Conservation (phyloP, 2,113 vertebrate species). For the Chloroceryle aenea region DNA sequence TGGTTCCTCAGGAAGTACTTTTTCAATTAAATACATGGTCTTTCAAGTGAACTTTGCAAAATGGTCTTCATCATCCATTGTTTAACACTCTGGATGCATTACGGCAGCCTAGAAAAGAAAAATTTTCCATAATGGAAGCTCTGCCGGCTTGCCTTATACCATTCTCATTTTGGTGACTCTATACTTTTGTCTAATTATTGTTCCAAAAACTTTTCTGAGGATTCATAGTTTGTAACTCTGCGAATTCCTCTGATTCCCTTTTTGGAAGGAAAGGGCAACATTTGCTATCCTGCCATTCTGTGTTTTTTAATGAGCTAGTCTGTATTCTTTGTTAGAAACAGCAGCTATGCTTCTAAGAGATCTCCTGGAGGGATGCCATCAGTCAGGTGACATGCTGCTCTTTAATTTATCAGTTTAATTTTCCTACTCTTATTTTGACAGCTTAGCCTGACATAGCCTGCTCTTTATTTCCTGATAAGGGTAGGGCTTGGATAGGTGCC, state of each 20-base stretch:
- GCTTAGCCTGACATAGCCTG: conserved; percentile 18
- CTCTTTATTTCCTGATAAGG: conserved; percentile 46
- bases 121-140: neutral
- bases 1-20: conserved; percentile 17
- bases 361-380: conserved; percentile 59
- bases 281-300: neutral
- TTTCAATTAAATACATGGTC: neutral
- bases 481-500: neutral
- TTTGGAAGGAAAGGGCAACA: neutral
- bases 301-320: conserved; percentile 32
- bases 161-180: neutral
- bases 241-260: neutral
- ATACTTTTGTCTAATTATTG: neutral
- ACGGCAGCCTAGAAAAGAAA: neutral
- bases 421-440: conserved; percentile 60
- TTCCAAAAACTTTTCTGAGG: conserved; percentile 14
- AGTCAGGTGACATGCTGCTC: conserved; percentile 61
- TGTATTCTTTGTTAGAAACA: conserved; percentile 40
- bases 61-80: neutral
- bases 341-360: conserved; percentile 28
- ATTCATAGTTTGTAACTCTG: neutral
- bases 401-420: conserved; percentile 71
- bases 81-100: neutral
- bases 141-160: neutral
- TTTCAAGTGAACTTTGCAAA: neutral